Percentiles rank a stretch among this genome's conserved stretches.
These are phyloP conservation scores for Ginglymostoma cirratum DNA, from an alignment of 2,113 vertebrate genomes.

Conservation along the genomic window DNA sequence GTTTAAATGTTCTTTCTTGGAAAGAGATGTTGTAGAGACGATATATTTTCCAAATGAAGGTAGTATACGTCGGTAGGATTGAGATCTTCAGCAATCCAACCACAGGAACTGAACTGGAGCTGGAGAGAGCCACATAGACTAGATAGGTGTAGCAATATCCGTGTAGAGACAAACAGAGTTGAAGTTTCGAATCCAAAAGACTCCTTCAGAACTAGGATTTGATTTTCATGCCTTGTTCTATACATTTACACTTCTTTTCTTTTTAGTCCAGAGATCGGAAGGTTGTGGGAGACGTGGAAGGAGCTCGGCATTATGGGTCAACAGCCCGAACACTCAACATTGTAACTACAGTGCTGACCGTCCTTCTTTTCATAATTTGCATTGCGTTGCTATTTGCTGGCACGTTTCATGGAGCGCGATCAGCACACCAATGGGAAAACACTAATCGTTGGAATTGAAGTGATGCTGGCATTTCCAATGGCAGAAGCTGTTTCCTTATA, in stretches of 20 bases:
- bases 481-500: background rate
- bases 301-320: conserved; percentile 1
- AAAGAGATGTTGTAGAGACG: no score
- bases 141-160: no score
- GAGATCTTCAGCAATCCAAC: background rate
- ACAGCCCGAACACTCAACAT: conserved; percentile 27
- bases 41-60: no score
- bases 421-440: accelerated
- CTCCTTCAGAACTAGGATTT: no score
- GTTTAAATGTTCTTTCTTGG: no score
- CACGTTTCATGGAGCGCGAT: background rate
- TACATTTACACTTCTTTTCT: background rate
- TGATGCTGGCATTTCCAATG: background rate
- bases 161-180: no score
- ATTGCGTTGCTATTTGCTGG: background rate
- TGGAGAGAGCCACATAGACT: no score
- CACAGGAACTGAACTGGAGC: no score
- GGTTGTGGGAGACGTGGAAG: conserved; percentile 10
- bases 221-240: background rate
- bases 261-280: conserved; percentile 37
- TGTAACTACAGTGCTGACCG: background rate
- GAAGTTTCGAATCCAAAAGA: no score
- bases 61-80: background rate
- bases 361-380: background rate
- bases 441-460: background rate